Evolutionary conservation across 35 echinoderm and acorn worm species (phyloP).

Genomic region (Patiria miniata): DNA sequence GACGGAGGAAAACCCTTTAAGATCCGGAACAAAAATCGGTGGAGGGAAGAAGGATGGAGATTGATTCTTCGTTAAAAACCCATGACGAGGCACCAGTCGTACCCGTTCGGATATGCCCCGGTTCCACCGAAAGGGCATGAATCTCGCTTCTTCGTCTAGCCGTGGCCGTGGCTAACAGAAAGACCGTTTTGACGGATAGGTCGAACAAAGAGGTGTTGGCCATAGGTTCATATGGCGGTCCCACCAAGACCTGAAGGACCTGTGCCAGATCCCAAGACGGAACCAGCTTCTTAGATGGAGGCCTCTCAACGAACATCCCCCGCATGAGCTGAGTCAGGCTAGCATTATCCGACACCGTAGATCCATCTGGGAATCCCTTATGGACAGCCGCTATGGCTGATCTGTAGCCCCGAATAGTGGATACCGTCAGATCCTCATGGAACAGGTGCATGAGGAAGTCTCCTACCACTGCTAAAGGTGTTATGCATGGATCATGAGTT

Average conservation of each 20-base stretch:
- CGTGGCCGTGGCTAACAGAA: slow-evolving; percentile 29
- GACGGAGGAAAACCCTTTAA: not conserved
- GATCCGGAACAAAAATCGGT: not conserved
- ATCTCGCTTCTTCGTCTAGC: not conserved
- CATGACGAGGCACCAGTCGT: not conserved
- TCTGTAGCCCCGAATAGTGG: slow-evolving; percentile 29
- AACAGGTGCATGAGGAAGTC: slow-evolving; percentile 39
- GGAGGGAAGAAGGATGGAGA: not conserved
- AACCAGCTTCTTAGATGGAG: not conserved
- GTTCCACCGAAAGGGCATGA: slow-evolving; percentile 9
- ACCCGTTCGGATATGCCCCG: slow-evolving; percentile 30
- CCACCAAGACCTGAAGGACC: not conserved
- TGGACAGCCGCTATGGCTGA: slow-evolving; percentile 37
- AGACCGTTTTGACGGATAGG: slow-evolving; percentile 1
- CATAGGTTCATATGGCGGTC: slow-evolving; percentile 24
- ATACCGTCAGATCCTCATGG: not conserved
- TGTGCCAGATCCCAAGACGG: slow-evolving; percentile 40
- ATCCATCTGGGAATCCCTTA: slow-evolving; percentile 12
- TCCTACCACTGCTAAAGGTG: not conserved
- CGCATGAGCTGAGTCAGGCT: not conserved
- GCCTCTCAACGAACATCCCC: slow-evolving; percentile 30
- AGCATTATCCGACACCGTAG: not conserved
- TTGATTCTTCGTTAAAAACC: slow-evolving; percentile 53
- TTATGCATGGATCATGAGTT: not conserved
- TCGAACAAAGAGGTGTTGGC: not conserved